Conservation (phyloP, 2,888 invertebrate genomes). For the Ochlodes sylvanus region DNA sequence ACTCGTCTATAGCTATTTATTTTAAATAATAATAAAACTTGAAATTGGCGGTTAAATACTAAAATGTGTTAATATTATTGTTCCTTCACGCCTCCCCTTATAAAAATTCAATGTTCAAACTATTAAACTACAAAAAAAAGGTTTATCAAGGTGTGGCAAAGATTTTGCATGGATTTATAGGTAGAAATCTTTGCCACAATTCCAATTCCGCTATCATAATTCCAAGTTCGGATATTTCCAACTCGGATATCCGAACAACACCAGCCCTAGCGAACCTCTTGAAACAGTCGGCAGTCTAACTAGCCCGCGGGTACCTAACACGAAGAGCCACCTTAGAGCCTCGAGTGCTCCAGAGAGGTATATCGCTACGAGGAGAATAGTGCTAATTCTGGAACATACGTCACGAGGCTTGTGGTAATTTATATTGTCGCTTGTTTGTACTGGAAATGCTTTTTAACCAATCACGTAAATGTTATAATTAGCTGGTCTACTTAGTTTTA, state of each 20-base stretch:
- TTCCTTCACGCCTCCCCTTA: too few relatives aligned
- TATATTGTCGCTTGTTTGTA: slow-evolving; percentile 11
- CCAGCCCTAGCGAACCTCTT: slow-evolving; percentile 3
- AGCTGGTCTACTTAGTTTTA: too few relatives aligned
- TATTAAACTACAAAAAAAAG: too few relatives aligned
- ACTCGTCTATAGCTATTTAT: too few relatives aligned
- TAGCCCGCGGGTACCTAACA: slow-evolving; percentile 16
- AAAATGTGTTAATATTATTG: too few relatives aligned
- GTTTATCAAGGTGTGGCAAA: too few relatives aligned
- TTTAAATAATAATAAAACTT: too few relatives aligned
- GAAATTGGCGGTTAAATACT: too few relatives aligned
- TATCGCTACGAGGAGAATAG: slow-evolving; percentile 9
- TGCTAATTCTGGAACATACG: slow-evolving; percentile 22
- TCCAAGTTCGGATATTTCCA: background rate
- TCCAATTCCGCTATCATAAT: background rate
- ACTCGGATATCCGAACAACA: background rate
- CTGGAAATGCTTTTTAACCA: background rate
- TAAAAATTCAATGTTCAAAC: too few relatives aligned
- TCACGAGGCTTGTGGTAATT: slow-evolving; percentile 20
- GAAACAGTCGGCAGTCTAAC: slow-evolving; percentile 18
- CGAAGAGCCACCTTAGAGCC: slow-evolving; percentile 7
- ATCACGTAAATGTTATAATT: too few relatives aligned
- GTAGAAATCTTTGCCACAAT: too few relatives aligned
- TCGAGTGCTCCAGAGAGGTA: slow-evolving; percentile 6
- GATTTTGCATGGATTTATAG: too few relatives aligned